phyloP scores from a whole-genome alignment of 1,140 invertebrate species.

The Trichonephila clavipes region DNA sequence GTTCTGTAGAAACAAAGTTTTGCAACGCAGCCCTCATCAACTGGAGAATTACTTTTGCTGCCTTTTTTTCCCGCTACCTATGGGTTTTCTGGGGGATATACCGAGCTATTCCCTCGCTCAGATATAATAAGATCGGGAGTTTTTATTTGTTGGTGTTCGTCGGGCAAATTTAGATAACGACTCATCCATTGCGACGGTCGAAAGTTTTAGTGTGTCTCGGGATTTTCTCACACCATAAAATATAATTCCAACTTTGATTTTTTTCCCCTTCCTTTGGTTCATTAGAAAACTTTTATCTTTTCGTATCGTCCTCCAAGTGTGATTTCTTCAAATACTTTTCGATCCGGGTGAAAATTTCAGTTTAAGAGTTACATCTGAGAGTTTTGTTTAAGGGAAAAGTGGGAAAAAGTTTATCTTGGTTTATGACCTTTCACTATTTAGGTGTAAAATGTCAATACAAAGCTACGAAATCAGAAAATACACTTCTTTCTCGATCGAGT shows the following conservation, averaged over 20 bases:
- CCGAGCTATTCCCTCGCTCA: not conserved
- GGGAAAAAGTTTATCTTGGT: no score
- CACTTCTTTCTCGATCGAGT: no score
- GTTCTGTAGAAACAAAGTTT: constrained; percentile 66
- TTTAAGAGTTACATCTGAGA: no score
- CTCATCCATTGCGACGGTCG: constrained; percentile 5
- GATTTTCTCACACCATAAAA: constrained; percentile 37
- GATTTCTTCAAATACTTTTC: constrained; percentile 2
- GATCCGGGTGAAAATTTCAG: not conserved
- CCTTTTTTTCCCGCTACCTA: not conserved
- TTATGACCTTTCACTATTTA: no score
- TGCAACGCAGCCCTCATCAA: constrained; percentile 56
- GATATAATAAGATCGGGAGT: constrained; percentile 23
- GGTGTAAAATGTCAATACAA: no score
- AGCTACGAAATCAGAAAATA: no score
- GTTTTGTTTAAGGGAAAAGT: no score
- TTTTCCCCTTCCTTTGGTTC: not conserved
- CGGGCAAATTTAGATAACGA: constrained; percentile 31
- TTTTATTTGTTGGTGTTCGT: constrained; percentile 38
- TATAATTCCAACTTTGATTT: constrained; percentile 11
- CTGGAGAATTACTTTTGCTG: constrained; percentile 67
- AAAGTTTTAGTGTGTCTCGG: constrained; percentile 42
- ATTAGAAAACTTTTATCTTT: constrained; percentile 32
- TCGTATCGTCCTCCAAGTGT: not conserved
- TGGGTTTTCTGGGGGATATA: constrained; percentile 11